These are phyloP conservation scores for Panurus biarmicus DNA, from an alignment of 2,113 vertebrate species.

Conservation along the genomic window DNA sequence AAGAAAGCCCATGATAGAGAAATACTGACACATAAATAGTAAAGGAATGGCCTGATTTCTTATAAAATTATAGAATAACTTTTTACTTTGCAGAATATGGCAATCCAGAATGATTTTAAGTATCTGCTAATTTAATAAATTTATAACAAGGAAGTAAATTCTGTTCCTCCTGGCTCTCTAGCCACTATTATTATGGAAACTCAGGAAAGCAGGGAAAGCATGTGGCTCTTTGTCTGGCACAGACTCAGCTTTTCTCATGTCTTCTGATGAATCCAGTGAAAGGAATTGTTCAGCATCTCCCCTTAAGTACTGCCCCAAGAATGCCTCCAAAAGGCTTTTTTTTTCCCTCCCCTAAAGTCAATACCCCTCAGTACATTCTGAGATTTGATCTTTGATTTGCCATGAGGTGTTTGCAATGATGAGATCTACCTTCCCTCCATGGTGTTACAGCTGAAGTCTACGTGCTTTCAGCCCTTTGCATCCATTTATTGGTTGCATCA, in stretches of 20 bases:
- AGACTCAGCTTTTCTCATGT: not conserved
- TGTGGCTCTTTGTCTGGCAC: not conserved
- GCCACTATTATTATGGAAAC: not conserved
- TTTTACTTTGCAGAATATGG: not conserved
- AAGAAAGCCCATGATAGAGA: not conserved
- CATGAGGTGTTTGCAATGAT: not conserved
- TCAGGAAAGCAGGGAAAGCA: not conserved
- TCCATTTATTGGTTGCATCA: not conserved
- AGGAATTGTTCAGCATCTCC: not conserved
- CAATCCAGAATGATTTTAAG: not conserved
- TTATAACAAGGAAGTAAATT: not conserved
- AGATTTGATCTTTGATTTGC: not conserved
- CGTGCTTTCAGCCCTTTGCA: not conserved
- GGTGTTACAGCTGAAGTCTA: not conserved
- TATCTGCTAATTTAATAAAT: not conserved
- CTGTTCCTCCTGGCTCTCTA: not conserved
- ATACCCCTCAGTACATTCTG: not conserved
- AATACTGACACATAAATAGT: not conserved
- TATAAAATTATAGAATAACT: not conserved
- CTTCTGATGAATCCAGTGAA: not conserved
- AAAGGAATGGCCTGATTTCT: not conserved
- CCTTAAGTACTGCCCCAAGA: not conserved
- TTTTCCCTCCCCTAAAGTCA: not conserved
- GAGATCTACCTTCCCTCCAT: not conserved
- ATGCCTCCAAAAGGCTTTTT: not conserved